phyloP scores from a whole-genome alignment of 37 sponge, comb jelly and placozoan genomes.

The Hexactinellida sp. region DNA sequence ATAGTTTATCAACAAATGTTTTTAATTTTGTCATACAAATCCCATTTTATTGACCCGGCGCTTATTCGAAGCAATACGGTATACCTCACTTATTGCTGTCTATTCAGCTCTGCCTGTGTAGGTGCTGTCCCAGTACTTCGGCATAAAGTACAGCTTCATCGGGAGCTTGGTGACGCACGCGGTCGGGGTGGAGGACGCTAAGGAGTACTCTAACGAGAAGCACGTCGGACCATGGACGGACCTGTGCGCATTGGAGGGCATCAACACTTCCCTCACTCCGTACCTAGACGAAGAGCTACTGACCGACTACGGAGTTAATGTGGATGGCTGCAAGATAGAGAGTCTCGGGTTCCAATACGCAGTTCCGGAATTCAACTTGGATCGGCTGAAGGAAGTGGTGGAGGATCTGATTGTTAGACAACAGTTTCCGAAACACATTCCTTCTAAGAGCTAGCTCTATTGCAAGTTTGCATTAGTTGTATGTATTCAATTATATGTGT shows the following conservation, averaged over 20 bases:
- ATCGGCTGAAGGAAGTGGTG: conserved; percentile 50
- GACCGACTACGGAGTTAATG: conserved; percentile 24
- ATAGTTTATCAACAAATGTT: too few relatives aligned
- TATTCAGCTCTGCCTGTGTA: too few relatives aligned
- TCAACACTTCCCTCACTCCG: conserved; percentile 74
- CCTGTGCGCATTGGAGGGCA: conserved; percentile 46
- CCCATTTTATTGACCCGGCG: too few relatives aligned
- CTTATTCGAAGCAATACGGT: too few relatives aligned
- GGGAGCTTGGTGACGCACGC: conserved; percentile 52
- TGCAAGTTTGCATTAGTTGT: background rate
- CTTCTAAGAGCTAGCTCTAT: background rate
- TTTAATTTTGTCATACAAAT: too few relatives aligned
- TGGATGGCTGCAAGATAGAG: conserved; percentile 65
- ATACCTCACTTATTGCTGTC: too few relatives aligned
- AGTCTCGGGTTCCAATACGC: conserved; percentile 54
- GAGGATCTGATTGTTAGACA: conserved; percentile 18
- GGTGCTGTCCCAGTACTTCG: conserved; percentile 31
- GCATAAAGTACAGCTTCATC: conserved; percentile 70
- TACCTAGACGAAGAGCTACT: conserved; percentile 57
- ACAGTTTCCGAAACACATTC: conserved; percentile 19
- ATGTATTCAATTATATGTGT: background rate
- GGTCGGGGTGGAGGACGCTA: conserved; percentile 33
- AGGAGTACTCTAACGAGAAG: conserved; percentile 90
- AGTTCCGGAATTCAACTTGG: conserved; percentile 39
- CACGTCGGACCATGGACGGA: conserved; percentile 91